Conservation (phyloP, 1,140 invertebrate species). For the Antheraea mylitta region DNA sequence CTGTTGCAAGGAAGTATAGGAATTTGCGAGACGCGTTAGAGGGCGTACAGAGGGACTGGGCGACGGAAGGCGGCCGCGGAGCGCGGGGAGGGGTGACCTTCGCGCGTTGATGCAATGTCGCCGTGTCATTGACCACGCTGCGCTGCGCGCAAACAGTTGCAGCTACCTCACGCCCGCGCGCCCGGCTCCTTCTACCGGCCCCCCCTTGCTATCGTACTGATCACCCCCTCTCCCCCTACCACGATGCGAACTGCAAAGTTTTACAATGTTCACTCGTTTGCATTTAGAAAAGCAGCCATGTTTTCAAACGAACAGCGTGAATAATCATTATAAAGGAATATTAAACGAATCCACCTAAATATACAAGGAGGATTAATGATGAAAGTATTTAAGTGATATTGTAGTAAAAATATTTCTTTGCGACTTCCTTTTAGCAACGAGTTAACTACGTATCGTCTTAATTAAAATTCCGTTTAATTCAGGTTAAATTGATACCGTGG, state of each 20-base stretch:
- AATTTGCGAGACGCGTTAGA: constrained; percentile 61
- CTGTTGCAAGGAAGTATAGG: constrained; percentile 64
- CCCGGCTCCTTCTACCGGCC: constrained; percentile 19
- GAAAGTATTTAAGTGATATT: not conserved
- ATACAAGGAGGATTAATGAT: no score
- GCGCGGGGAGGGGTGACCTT: constrained; percentile 58
- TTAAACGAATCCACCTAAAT: not conserved
- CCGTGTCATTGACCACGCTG: constrained; percentile 72
- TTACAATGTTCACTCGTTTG: constrained; percentile 28
- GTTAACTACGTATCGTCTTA: not conserved
- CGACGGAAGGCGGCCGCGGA: constrained; percentile 28
- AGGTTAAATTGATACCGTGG: constrained; percentile 1
- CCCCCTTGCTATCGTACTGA: constrained; percentile 32
- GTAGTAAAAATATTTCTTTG: not conserved
- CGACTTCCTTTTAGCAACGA: not conserved
- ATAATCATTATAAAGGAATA: not conserved
- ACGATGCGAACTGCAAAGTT: constrained; percentile 26
- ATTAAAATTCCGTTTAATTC: constrained; percentile 5
- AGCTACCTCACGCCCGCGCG: constrained; percentile 34
- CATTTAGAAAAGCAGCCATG: constrained; percentile 21
- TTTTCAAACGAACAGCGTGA: constrained; percentile 20
- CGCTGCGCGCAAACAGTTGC: constrained; percentile 65
- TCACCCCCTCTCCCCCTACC: constrained; percentile 23
- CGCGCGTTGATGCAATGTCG: constrained; percentile 76
- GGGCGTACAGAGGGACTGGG: constrained; percentile 27